Evolutionary conservation across 2,113 vertebrate species (phyloP).

Genomic region (Tupaia chinensis): DNA sequence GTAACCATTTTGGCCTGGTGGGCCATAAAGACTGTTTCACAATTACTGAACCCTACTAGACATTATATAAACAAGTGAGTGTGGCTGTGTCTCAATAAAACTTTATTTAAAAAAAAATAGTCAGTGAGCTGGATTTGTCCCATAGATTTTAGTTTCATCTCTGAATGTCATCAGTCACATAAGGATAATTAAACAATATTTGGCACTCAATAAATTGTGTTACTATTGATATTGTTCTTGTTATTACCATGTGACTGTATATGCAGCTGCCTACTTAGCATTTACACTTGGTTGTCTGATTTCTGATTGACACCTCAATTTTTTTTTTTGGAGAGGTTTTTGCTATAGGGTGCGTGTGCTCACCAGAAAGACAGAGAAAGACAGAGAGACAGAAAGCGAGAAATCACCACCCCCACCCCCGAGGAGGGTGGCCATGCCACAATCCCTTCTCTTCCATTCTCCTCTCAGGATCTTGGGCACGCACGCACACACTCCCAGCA

Average conservation of each 20-base stretch:
- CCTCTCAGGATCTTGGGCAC: too few species aligned
- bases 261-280: background rate
- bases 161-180: background rate
- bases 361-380: too few species aligned
- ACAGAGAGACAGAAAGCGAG: too few species aligned
- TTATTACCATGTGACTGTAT: background rate
- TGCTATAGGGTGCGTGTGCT: too few species aligned
- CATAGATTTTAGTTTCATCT: background rate
- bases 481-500: too few species aligned
- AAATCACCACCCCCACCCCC: too few species aligned
- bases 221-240: background rate
- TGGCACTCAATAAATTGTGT: background rate
- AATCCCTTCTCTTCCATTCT: too few species aligned
- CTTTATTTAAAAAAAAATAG: background rate
- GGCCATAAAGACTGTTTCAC: background rate
- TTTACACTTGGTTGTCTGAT: background rate
- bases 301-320: background rate
- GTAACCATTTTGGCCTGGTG: background rate
- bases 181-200: background rate
- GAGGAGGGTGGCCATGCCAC: too few species aligned
- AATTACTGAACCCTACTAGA: background rate
- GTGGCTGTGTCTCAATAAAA: background rate
- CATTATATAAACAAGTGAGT: background rate
- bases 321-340: too few species aligned
- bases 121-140: background rate